Conservation (phyloP, 2,113 vertebrate species). For the Caranx melampygus region DNA sequence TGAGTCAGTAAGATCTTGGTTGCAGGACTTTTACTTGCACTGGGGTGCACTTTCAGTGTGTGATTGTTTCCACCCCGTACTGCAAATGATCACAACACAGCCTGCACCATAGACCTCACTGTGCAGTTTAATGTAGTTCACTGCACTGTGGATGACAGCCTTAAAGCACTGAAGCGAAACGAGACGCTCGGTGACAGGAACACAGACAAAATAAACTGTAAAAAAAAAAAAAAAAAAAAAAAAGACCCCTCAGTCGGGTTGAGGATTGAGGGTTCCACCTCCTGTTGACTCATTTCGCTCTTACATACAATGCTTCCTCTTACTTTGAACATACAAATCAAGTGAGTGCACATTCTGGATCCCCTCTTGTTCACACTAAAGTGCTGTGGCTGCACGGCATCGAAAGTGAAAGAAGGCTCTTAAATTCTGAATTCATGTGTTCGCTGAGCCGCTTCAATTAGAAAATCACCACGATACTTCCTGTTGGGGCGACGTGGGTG, state of each 20-base stretch:
- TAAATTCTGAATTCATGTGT: conserved; percentile 6
- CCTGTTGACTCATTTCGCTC: conserved; percentile 10
- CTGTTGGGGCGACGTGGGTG: conserved; percentile 60
- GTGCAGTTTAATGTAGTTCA: neutral
- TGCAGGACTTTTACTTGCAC: neutral
- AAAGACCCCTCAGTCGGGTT: neutral
- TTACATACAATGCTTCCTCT: conserved; percentile 18
- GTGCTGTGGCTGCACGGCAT: neutral
- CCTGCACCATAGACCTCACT: neutral
- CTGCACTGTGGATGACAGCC: conserved; percentile 3
- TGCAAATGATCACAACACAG: neutral
- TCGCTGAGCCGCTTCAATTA: conserved; percentile 38
- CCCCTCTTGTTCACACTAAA: neutral
- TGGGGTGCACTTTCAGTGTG: neutral
- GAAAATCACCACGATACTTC: conserved; percentile 57
- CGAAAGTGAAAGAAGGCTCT: conserved; percentile 53
- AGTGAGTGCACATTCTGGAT: neutral
- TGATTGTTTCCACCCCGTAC: too few relatives aligned
- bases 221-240: neutral
- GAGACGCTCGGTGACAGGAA: conserved; percentile 35
- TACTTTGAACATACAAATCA: conserved; percentile 10
- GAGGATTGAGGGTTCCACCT: neutral
- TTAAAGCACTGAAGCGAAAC: conserved; percentile 35
- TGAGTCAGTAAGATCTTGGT: neutral
- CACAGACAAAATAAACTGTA: neutral